Evolutionary conservation across 2,888 invertebrate genomes (phyloP), one percentile per base, ranked within the genome.

Genomic region (Thecophora atra): DNA sequence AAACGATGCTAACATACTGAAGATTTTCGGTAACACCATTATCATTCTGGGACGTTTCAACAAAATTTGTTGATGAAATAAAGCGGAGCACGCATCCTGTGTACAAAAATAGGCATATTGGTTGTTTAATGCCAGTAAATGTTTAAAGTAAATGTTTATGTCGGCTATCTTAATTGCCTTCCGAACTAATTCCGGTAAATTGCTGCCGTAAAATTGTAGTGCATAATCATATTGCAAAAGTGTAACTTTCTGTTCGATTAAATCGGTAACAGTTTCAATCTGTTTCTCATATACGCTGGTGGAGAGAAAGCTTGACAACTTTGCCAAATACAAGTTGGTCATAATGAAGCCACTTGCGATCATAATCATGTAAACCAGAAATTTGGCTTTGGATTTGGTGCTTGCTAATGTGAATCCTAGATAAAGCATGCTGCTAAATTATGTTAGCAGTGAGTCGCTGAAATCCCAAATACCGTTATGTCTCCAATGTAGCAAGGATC

Each of bases 41-140:
- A 73, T 73, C 24, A 76, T 68, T 1, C 71, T 66, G 0, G 78
- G 78, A n/a, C 72, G 73, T 19, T 54, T 60, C 47, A 78, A 17
- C 19, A 75, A 75, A 17, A 77, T 78, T 47, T 80, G 79, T 47
- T 79, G 80, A 54, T 80, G 77, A 1, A 77, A 26, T 58, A 73
- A 79, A 8, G 77, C 77, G 1, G 76, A 73, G 42, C 74, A 73
- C 56, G 74, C 77, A 7, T 79, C 68, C 37, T n/a, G 11, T 13
- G 60, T 47, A 65, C 64, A 71, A 11, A 76, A 64, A 19, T 76
- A 76, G 5, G 76, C 75, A 42, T 73, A 73, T 1, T 67, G 56
- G 0, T 72, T 69, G 52, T 77, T 71, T 47, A 78, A 66, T 63
- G 62, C 66, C 5, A 72, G 62, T n/a, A 76, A 75, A 52, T 73